Base-by-base conservation (phyloP, 2,797 vertebrate species). In the Linurgus olivaceus region DNA sequence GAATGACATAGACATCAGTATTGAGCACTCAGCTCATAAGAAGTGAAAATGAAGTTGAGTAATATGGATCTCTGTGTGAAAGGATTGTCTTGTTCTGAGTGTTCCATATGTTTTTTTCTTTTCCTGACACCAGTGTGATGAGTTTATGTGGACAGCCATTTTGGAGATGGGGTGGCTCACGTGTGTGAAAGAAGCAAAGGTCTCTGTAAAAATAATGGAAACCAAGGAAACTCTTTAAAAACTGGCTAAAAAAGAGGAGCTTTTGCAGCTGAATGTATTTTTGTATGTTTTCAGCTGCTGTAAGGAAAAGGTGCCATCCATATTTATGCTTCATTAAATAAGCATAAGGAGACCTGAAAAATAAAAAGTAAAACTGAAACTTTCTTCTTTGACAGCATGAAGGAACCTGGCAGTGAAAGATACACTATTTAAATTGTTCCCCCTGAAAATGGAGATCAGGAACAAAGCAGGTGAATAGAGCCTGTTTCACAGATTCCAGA, bases 301-400 rank as follows among this genome's bases (percentile, higher is more conserved):
- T 33, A 85, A 94, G 71, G 40, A 70, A 45, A 93, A 90, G 72
- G 67, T 84, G 72, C 31, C 20, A 31, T 90, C 86, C 71, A 52
- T 90, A 92, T 90, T 96, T 85, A 79, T 82, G 86, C 59, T 94
- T 93, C 86, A 89, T 93, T 85, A 94, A 79, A 93, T 92, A 91
- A 94, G 52, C 61, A 82, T 77, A 79, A 63, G 68, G 72, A 90
- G 26, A 75, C 37, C 42, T 82, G 40, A 45, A 93, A 87, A 91
- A 62, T 71, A 61, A 73, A 94, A 85, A 54, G 45, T 45, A 91
- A 87, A 87, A 54, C 50, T 37, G 77, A 15, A 72, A 12, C 58
- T 65, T 79, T 77, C 3, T 82, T 71, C 37, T 33, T 93, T 52
- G 77, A 52, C 73, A 68, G 40, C 15, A 18, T 24, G 68, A 89